A percentile compares a stretch with the other conserved stretches of the same genome.
These are phyloP conservation scores for Dilophus febrilis DNA, from an alignment of 2,888 invertebrate genomes.

Conservation along the genomic window DNA sequence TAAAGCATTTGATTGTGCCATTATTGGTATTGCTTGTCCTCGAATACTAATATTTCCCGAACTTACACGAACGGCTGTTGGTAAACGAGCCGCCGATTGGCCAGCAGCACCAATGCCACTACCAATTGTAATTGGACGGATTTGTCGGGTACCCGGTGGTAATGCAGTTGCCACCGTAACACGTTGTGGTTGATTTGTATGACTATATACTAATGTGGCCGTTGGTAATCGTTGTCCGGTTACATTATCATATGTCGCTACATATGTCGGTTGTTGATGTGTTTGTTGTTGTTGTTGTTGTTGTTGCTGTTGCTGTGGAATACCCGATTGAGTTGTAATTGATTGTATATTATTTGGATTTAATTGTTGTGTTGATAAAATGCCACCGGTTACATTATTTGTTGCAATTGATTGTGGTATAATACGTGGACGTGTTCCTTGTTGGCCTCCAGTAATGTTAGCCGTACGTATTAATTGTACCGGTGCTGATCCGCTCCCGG, in stretches of 20 bases:
- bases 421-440: constrained; percentile 21
- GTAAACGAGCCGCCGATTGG: constrained; percentile 3
- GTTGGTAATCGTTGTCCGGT: constrained; percentile 25
- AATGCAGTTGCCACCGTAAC: constrained; percentile 24
- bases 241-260: constrained; percentile 25
- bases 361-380: constrained; percentile 5
- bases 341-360: neutral
- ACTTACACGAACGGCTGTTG: constrained; percentile 4
- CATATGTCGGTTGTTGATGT: constrained; percentile 20
- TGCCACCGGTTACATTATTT: constrained; percentile 8
- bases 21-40: constrained; percentile 22
- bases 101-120: constrained; percentile 5
- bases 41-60: constrained; percentile 22
- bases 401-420: constrained; percentile 23
- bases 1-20: constrained; percentile 17
- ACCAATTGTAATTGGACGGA: constrained; percentile 24
- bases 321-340: neutral
- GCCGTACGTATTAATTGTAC: constrained; percentile 26
- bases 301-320: constrained; percentile 7
- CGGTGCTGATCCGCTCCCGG: constrained; percentile 16
- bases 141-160: constrained; percentile 21
- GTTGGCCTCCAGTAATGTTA: constrained; percentile 16
- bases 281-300: constrained; percentile 5
- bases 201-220: constrained; percentile 28
- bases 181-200: constrained; percentile 17